Conservation (phyloP, 2,113 vertebrate genomes). For the Arvicanthis niloticus region DNA sequence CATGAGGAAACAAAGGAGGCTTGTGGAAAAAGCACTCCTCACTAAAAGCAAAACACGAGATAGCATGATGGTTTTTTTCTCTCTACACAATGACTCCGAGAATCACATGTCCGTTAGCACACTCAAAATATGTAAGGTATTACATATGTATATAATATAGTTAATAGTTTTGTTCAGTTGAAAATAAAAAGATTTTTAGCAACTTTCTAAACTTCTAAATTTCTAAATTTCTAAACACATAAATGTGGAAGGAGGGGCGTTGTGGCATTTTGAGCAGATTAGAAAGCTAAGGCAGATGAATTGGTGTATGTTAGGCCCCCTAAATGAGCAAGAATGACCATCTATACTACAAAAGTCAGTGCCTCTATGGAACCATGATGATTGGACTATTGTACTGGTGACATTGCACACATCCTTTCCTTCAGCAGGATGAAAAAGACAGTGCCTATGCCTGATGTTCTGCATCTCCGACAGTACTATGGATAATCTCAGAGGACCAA, state of each 20-base stretch:
- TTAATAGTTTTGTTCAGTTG: background rate
- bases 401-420: background rate
- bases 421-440: background rate
- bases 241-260: background rate
- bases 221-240: too few species aligned
- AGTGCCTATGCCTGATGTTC: background rate
- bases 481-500: background rate
- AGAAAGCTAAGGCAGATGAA: background rate
- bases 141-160: background rate
- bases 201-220: background rate
- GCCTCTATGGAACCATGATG: background rate
- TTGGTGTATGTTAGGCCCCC: background rate
- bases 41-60: background rate
- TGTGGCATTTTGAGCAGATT: conserved; percentile 33
- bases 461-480: background rate
- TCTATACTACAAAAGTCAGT: background rate
- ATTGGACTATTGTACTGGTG: background rate
- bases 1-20: background rate
- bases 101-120: background rate
- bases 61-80: background rate
- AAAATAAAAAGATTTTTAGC: conserved; percentile 24
- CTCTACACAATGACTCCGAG: background rate
- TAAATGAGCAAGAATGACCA: background rate
- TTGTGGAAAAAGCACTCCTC: background rate
- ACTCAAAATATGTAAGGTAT: background rate